Base-by-base conservation (phyloP, 2,888 invertebrate species). In the Tridacna gigas region DNA sequence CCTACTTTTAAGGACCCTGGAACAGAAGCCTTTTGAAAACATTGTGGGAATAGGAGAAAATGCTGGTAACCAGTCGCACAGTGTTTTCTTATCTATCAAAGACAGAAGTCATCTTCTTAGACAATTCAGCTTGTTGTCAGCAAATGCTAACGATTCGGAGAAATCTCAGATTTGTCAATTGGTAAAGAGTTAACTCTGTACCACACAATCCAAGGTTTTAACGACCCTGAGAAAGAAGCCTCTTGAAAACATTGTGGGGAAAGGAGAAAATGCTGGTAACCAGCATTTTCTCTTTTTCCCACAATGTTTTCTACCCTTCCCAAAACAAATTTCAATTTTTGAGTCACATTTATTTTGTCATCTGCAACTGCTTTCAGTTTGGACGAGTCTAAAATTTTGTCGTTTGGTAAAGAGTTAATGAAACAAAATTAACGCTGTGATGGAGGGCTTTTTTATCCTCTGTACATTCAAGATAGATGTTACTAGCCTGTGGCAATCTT, bases 401-500 rank as follows among this genome's bases (percentile, higher is more conserved):
- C 37, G 7, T 4, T 4, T 7, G 37, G 2, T 60, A 18, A 60
- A 60, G 18, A 18, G 18, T 60, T 20, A 60, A n/a, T n/a, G n/a
- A n/a, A 60, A 60, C 2, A 60, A 60, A 60, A 60, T 20, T 60
- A 20, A 60, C 18, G 9, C n/a, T 3, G 18, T 60, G 60, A 20
- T 60, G 60, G 9, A 60, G 60, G 18, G 18, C 60, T 63, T 63
- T 63, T 63, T 63, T 4, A 63, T 63, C 63, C 63, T 63, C 63
- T 25, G 26, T 25, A 63, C 63, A 13, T 25, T 63, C 22, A 51
- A 48, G 71, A 71, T 71, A 71, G 71, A 71, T 71, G 51, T 26
- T 48, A 71, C 71, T 71, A 51, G 51, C 71, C 47, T 15, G 15
- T 1, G 71, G 71, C 71, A 51, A 51, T n/a, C 25, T 48, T 51